Percentiles rank a stretch among this genome's conserved stretches.
phyloP scores from a whole-genome alignment of 2,113 vertebrate genomes.

The Laticauda laticaudata region DNA sequence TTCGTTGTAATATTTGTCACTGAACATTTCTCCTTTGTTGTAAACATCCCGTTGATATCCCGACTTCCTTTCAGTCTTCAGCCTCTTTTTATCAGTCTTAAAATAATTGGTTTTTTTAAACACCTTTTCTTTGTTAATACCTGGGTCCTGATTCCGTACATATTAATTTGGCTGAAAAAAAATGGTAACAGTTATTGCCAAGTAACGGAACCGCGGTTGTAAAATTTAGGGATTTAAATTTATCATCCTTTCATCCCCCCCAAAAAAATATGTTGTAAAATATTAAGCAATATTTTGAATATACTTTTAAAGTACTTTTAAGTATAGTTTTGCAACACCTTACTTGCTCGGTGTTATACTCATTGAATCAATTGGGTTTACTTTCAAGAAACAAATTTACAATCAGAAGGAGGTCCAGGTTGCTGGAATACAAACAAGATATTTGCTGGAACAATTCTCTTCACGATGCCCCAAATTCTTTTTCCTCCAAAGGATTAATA shows the following conservation, averaged over 20 bases:
- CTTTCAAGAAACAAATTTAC: neutral
- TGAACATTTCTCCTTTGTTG: neutral
- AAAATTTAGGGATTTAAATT: neutral
- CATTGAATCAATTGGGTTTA: neutral
- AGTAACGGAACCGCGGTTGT: neutral
- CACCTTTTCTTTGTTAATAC: neutral
- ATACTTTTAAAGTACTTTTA: neutral
- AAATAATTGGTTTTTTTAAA: neutral
- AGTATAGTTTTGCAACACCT: neutral
- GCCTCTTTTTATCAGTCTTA: too few species aligned
- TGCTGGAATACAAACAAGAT: neutral
- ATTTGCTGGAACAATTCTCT: neutral
- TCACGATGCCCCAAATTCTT: neutral
- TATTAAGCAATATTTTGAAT: neutral
- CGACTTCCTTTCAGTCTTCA: neutral
- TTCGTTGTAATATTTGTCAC: neutral
- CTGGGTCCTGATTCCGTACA: too few species aligned
- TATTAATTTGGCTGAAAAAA: neutral
- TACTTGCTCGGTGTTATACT: neutral
- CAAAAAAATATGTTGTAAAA: neutral
- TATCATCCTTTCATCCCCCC: neutral
- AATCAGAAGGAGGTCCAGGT: neutral
- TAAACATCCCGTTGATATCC: neutral
- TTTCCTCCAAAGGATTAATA: neutral
- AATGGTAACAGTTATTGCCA: neutral